Conservation (phyloP, 1,140 invertebrate genomes). For the Anastatus disparis region DNA sequence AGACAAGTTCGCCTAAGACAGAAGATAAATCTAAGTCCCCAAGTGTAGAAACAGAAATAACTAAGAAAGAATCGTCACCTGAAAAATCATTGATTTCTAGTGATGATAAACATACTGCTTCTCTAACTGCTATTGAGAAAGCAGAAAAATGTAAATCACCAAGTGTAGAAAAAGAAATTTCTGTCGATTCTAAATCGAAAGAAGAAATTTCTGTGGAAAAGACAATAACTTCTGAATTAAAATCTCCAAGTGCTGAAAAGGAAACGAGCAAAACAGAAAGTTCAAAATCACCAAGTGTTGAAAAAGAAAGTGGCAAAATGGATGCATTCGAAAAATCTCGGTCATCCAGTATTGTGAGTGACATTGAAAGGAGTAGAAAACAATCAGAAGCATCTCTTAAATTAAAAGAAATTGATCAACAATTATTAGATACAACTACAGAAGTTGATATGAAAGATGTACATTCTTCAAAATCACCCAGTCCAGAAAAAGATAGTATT, state of each 20-base stretch:
- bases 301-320: too few relatives aligned
- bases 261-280: background rate
- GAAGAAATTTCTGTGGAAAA: too few relatives aligned
- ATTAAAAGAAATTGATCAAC: too few relatives aligned
- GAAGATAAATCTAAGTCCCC: slow-evolving; percentile 19
- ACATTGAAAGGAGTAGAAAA: too few relatives aligned
- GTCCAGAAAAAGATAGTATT: background rate
- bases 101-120: background rate
- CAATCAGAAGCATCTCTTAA: too few relatives aligned
- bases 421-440: background rate
- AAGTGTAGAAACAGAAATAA: slow-evolving; percentile 16
- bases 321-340: too few relatives aligned
- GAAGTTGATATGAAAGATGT: background rate
- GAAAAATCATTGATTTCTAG: background rate
- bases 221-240: background rate
- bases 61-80: slow-evolving; percentile 3
- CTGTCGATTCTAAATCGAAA: too few relatives aligned
- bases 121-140: too few relatives aligned
- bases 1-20: too few relatives aligned
- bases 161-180: slow-evolving; percentile 9
- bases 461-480: background rate
- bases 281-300: slow-evolving; percentile 21
- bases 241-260: slow-evolving; percentile 32
- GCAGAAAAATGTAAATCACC: background rate
- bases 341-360: too few relatives aligned